These are phyloP conservation scores for Epinephelus cyanopodus DNA, from an alignment of 2,113 vertebrate genomes.

Conservation along the genomic window DNA sequence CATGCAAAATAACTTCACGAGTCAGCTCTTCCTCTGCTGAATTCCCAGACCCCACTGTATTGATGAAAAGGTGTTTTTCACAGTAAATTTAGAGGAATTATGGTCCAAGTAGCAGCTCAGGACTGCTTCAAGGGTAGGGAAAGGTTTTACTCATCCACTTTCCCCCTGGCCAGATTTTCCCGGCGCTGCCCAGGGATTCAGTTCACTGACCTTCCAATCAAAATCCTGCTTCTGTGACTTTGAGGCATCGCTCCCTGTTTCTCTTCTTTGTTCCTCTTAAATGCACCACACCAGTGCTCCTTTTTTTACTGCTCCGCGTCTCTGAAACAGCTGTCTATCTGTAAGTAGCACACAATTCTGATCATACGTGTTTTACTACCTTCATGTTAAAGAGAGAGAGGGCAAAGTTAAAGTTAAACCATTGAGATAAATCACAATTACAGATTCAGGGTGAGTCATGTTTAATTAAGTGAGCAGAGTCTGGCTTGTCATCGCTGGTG, in stretches of 20 bases:
- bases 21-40: constrained; percentile 30
- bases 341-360: neutral
- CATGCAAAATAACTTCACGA: neutral
- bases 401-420: too few relatives aligned
- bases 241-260: constrained; percentile 8
- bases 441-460: constrained; percentile 20
- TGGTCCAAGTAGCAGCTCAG: neutral
- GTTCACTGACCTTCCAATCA: constrained; percentile 41
- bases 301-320: neutral
- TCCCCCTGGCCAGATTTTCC: neutral
- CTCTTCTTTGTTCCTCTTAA: neutral
- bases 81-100: constrained; percentile 16
- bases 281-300: constrained; percentile 4
- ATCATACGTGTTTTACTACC: neutral
- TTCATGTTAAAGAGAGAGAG: neutral
- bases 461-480: neutral
- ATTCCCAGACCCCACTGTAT: neutral
- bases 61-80: constrained; percentile 15
- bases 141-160: constrained; percentile 24
- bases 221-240: constrained; percentile 27
- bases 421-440: neutral
- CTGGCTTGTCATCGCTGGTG: neutral
- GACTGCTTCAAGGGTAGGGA: constrained; percentile 3
- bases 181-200: constrained; percentile 3
- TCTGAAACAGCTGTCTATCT: neutral